Evolutionary conservation across 2,113 vertebrate genomes (phyloP), one percentile per base, ranked within the genome.

Genomic region (Caloenas nicobarica): DNA sequence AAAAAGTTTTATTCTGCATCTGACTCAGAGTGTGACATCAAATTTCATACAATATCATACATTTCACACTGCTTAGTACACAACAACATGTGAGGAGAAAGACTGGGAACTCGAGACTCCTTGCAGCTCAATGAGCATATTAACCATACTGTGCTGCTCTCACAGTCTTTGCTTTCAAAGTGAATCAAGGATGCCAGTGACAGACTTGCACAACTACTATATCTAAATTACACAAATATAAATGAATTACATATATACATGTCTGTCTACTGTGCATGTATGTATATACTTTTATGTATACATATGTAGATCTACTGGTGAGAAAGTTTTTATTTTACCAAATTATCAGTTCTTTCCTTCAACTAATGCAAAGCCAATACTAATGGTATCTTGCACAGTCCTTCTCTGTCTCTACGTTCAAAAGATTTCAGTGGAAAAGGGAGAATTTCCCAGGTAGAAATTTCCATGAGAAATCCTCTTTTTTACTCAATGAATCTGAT

Each of bases 71-170:
- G 50, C 28, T 91, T 62, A 50, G 46, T 53, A 25, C 60, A 88
- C 79, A 80, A 79, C 53, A 93, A 56, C 48, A 56, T 42, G 58
- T 65, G 76, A 53, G 74, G 78, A 89, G 74, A 71, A 93, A 80
- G 79, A 53, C 1, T 48, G 70, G 62, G 85, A 80, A 28, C 66
- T 13, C 3, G 8, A 88, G 83, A 65, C 40, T 82, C 66, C 34
- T 85, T 5, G 8, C 48, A 72, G 66, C 66, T 81, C 0, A 0
- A 25, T 22, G 88, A 91, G 21, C 53, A 21, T 4, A 13, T 50
- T 44, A 81, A 74, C 53, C 44, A 38, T 12, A 33, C 74, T 31
- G 66, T 26, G 60, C 38, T 86, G 56, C 48, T 93, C 53, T 36
- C 69, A 38, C 72, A 84, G 83, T 79, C 65, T 66, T 74, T 84